Evolutionary conservation across 1,140 invertebrate species (phyloP).

Genomic region (Drosophila mojavensis): DNA sequence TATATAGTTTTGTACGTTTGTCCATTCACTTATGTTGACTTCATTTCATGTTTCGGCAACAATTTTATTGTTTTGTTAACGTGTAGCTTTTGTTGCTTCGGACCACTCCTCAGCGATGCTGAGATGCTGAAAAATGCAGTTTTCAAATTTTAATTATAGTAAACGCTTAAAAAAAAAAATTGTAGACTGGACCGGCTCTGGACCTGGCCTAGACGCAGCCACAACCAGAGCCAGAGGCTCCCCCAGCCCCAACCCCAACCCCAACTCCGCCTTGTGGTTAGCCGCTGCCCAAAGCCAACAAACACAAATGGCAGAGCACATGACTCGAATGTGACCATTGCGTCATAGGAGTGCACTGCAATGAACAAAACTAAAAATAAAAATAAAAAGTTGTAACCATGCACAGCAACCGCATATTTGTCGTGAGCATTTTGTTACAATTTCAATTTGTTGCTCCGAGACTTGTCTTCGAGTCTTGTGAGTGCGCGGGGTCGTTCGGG

Average conservation of each 20-base stretch:
- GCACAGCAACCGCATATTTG: slow-evolving; percentile 48
- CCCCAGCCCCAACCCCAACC: not conserved
- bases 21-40: slow-evolving; percentile 6
- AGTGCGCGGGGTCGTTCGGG: slow-evolving; percentile 18
- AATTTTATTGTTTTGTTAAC: slow-evolving; percentile 22
- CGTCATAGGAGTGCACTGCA: slow-evolving; percentile 32
- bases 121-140: slow-evolving; percentile 35
- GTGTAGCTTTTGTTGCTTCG: slow-evolving; percentile 3
- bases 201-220: slow-evolving; percentile 42
- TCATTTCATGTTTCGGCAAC: slow-evolving; percentile 9
- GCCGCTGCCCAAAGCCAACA: slow-evolving; percentile 34
- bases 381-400: slow-evolving; percentile 29
- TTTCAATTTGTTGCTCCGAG: slow-evolving; percentile 51
- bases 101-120: slow-evolving; percentile 26
- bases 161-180: slow-evolving; percentile 19
- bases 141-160: slow-evolving; percentile 45
- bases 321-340: slow-evolving; percentile 39
- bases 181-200: slow-evolving; percentile 24
- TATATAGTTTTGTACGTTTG: not conserved
- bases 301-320: slow-evolving; percentile 40
- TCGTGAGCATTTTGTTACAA: slow-evolving; percentile 57
- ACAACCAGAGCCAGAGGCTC: not conserved
- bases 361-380: slow-evolving; percentile 4
- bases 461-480: slow-evolving; percentile 34
- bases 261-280: slow-evolving; percentile 9